Conservation (phyloP, 2,113 vertebrate genomes). For the Cyprinodon variegatus region DNA sequence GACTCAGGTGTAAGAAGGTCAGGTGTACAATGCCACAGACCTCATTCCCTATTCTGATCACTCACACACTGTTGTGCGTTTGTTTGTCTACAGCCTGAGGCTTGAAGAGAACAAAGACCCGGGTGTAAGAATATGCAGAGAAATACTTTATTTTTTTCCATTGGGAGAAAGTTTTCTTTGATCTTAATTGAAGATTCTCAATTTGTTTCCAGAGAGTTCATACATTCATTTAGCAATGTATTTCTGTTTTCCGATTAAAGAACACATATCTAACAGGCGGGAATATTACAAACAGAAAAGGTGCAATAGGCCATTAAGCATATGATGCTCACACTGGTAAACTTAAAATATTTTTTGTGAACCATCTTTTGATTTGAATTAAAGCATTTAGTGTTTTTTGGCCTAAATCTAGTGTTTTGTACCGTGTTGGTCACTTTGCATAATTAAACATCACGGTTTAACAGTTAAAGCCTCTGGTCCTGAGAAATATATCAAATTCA, state of each 20-base stretch:
- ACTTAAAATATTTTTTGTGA: not conserved
- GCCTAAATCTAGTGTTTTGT: not conserved
- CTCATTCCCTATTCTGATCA: conserved; percentile 41
- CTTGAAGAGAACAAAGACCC: conserved; percentile 23
- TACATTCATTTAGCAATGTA: conserved; percentile 20
- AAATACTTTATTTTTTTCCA: conserved; percentile 14
- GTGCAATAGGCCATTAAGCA: not conserved
- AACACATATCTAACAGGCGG: not conserved
- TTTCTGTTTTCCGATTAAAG: not conserved
- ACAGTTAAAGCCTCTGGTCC: not conserved
- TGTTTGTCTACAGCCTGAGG: conserved; percentile 38
- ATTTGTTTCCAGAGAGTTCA: conserved; percentile 21
- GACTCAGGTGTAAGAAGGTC: conserved; percentile 50
- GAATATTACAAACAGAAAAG: not conserved
- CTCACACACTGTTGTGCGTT: conserved; percentile 9
- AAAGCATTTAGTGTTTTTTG: no score
- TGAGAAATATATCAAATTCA: not conserved
- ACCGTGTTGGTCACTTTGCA: not conserved
- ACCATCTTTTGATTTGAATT: not conserved
- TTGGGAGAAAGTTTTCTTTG: conserved; percentile 14
- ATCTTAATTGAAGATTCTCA: conserved; percentile 2
- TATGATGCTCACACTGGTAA: not conserved
- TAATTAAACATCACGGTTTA: conserved; percentile 8
- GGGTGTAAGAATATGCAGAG: conserved; percentile 30
- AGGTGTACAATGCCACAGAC: conserved; percentile 48